Base-by-base conservation (phyloP, 2,797 vertebrate species). In the Halcyon smyrnensis region DNA sequence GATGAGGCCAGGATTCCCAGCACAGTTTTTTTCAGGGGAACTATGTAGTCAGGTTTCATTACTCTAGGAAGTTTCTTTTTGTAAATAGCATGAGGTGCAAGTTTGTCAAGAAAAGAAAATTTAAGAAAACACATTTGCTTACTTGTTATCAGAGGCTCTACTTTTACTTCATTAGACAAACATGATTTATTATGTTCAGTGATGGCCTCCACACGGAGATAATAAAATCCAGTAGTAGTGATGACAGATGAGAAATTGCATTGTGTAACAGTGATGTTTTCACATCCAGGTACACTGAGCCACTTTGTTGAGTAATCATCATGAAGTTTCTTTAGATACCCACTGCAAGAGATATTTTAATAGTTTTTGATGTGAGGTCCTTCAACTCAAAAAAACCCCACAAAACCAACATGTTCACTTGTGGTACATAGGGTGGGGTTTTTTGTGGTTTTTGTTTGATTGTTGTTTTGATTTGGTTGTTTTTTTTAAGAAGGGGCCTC, bases 141-240 rank as follows among this genome's bases (percentile, higher is more conserved):
- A 98, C 98, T 91, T 74, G 57, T 83, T 36, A 6, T 5, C 20
- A 89, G 80, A 43, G 91, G 85, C 30, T 97, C 37, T n/a, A 98
- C 39, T 60, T 10, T 14, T 56, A 94, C 43, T 50, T 97, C 98
- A 24, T 85, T 15, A 70, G 97, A 98, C 54, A 97, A 87, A 23
- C 95, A 94, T 12, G 98, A 97, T 21, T 39, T 90, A 76, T 46
- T 87, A 65, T 88, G 67, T 14, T 71, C 95, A 23, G 13, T 8
- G n/a, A 93, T 46, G 28, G 98, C 96, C 56, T 80, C 95, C 41
- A 98, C 97, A 0, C 96, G 92, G 2, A 98, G 30, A 4, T 89
- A 94, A 69, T 95, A 96, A 41, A 51, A 57, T 5, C 81, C 95
- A 1, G 1, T 4, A 37, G 1, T 0, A 45, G 9, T 23, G 65